Evolutionary conservation across 2,113 vertebrate genomes (phyloP).

Genomic region (Podilymbus podiceps): DNA sequence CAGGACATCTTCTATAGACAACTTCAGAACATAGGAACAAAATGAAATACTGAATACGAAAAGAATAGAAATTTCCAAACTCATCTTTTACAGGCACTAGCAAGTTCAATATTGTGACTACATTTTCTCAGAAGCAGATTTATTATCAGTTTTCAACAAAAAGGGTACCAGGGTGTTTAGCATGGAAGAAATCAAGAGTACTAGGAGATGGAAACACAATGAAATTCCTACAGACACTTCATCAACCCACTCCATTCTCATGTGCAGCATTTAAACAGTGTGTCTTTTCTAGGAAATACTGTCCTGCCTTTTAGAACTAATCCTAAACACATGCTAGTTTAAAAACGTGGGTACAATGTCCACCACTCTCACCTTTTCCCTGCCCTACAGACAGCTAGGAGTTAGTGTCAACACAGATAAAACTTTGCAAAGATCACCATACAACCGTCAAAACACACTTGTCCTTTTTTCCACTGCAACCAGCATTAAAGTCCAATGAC

Average conservation of each 20-base stretch:
- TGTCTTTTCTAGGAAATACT: not conserved
- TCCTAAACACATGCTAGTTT: not conserved
- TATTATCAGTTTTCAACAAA: not conserved
- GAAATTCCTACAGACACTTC: not conserved
- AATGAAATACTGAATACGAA: not conserved
- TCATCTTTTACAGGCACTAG: not conserved
- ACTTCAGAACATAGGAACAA: not conserved
- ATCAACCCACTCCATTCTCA: not conserved
- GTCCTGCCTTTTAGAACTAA: not conserved
- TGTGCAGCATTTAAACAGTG: not conserved
- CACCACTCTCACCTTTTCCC: not conserved
- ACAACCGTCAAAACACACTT: not conserved
- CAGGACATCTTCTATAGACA: not conserved
- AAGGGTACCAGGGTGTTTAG: not conserved
- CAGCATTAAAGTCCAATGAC: not conserved
- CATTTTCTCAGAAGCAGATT: not conserved
- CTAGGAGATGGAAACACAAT: not conserved
- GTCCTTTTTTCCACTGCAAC: not conserved
- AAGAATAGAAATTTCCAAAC: not conserved
- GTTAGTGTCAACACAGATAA: conserved; percentile 12
- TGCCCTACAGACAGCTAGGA: not conserved
- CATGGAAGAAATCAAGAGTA: not conserved
- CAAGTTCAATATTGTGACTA: not conserved
- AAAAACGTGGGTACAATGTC: not conserved
- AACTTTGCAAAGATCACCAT: conserved; percentile 6